Conservation (phyloP, 2,888 invertebrate genomes). For the Stictocephala bisonia region DNA sequence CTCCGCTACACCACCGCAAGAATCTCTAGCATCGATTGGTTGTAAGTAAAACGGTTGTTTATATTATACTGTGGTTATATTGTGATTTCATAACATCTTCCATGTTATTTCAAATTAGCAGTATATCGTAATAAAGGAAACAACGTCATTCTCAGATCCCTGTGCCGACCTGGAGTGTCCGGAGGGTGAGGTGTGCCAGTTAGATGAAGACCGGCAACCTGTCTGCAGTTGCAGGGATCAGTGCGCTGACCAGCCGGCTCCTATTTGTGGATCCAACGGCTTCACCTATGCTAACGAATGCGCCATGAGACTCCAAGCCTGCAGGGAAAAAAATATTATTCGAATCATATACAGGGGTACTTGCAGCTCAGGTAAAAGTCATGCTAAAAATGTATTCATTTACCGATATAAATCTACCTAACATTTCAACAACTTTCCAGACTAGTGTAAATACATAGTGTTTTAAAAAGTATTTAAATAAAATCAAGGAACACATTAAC, state of each 20-base stretch:
- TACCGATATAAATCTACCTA: too few species aligned
- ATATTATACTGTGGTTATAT: too few species aligned
- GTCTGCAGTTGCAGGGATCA: slow-evolving; percentile 83
- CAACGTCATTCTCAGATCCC: slow-evolving; percentile 79
- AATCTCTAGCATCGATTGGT: too few species aligned
- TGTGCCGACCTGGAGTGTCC: slow-evolving; percentile 82
- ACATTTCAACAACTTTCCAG: too few species aligned
- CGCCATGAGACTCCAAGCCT: slow-evolving; percentile 80
- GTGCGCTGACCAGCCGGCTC: slow-evolving; percentile 78
- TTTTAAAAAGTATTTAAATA: too few species aligned
- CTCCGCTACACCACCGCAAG: too few species aligned
- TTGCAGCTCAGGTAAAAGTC: slow-evolving; percentile 85
- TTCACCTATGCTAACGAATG: slow-evolving; percentile 87
- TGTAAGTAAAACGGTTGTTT: too few species aligned
- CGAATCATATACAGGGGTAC: slow-evolving; percentile 84
- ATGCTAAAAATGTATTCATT: too few species aligned
- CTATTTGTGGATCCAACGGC: slow-evolving; percentile 82
- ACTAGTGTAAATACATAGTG: too few species aligned
- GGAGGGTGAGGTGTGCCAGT: slow-evolving; percentile 83
- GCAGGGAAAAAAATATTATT: slow-evolving; percentile 77
- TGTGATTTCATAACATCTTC: too few species aligned
- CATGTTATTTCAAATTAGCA: slow-evolving; percentile 59
- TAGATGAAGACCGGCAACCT: slow-evolving; percentile 81
- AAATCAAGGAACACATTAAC: too few species aligned
- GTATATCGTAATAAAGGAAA: not conserved